Base-by-base conservation (phyloP, 2,888 invertebrate species). In the Odontocerum albicorne region DNA sequence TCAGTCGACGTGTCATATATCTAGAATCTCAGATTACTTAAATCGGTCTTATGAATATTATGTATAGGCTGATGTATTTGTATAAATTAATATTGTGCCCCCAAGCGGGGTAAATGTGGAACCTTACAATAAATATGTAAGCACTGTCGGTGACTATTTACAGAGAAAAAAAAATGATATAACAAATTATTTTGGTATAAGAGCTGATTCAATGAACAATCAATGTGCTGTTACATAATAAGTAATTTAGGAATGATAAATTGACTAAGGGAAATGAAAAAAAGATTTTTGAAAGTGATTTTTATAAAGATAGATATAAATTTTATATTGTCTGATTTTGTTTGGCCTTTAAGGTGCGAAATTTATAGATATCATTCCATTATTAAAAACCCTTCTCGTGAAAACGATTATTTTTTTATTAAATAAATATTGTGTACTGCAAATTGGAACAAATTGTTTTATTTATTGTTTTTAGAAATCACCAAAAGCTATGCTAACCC, bases 291-390 rank as follows among this genome's bases (percentile, higher is more conserved):
- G 74, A 73, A 71, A 79, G 78, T 82, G 81, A 83, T 77, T 84
- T 84, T 84, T 84, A 82, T 83, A 84, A 78, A 80, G 77, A 82
- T 80, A 75, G 71, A 62, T 72, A 72, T 72, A 72, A 64, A 78
- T 78, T 80, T 79, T 77, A 82, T 82, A 83, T 82, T 82, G 84
- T 84, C 84, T 84, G 82, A 83, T 81, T 83, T 83, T 84, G 83
- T 83, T 83, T 72, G 72, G 70, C 71, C 72, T 72, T 66, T 66
- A 67, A 69, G 66, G 72, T 70, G 75, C 66, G 66, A 67, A 67
- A 70, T 72, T 71, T 75, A 72, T 71, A 60, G 72, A 73, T 74
- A 74, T 74, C 75, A 75, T 77, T 77, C 76, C 71, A 74, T 74
- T 73, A 75, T 77, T 77, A 72, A 75, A 75, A 76, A 75, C 77